These are phyloP conservation scores for Scomber colias DNA, from an alignment of 2,113 vertebrate species.

Conservation along the genomic window DNA sequence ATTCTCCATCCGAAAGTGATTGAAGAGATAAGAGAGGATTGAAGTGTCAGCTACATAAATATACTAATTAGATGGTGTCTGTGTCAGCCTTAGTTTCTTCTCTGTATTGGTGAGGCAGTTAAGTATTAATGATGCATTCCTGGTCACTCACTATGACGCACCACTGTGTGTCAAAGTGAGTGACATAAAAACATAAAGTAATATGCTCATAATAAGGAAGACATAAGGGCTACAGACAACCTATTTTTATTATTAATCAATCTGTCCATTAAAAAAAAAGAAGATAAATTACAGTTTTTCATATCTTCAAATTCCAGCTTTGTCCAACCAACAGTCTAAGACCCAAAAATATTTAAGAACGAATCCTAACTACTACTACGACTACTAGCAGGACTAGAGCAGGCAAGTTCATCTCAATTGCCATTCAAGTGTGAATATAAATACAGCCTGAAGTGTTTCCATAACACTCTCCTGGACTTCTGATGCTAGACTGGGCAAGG, in stretches of 20 bases:
- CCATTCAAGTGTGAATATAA: conserved; percentile 12
- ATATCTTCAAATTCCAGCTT: not conserved
- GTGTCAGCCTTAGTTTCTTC: conserved; percentile 56
- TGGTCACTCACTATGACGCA: conserved; percentile 14
- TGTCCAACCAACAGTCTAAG: not conserved
- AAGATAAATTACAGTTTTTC: no score
- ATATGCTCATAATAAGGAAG: not conserved
- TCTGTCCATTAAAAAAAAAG: not conserved
- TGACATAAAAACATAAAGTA: not conserved
- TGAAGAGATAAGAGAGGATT: conserved; percentile 67
- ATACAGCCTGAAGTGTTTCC: conserved; percentile 16
- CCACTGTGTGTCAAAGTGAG: not conserved
- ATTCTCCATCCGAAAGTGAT: conserved; percentile 70
- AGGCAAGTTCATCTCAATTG: not conserved
- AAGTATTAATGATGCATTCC: conserved; percentile 36
- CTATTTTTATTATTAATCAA: not conserved
- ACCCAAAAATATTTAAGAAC: not conserved
- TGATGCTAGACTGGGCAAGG: not conserved
- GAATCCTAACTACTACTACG: not conserved
- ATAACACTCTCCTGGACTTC: not conserved
- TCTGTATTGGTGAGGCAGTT: conserved; percentile 16
- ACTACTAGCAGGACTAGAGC: not conserved
- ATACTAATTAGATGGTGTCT: conserved; percentile 70
- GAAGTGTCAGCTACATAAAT: conserved; percentile 76
- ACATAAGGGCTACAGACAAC: not conserved